Percentiles rank a stretch among this genome's conserved stretches.
Conservation (phyloP, 2,797 vertebrate genomes). For the Onychomys arenicola region DNA sequence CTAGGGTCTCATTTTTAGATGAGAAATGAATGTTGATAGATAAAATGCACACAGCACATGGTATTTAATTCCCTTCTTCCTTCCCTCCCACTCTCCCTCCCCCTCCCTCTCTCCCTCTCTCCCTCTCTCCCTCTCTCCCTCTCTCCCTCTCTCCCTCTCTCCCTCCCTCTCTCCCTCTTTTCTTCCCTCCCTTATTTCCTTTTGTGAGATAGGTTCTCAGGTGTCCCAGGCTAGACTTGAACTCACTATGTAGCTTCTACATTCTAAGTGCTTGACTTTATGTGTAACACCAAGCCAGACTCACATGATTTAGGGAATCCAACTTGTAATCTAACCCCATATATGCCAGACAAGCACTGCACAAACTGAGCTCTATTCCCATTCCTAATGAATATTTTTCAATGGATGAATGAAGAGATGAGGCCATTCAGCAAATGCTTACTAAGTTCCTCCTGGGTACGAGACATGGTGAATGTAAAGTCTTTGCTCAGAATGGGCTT, state of each 20-base stretch:
- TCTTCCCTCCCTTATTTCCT: neutral
- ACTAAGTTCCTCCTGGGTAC: neutral
- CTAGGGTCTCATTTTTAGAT: neutral
- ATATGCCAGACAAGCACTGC: neutral
- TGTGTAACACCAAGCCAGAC: neutral
- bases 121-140: no score
- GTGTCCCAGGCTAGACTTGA: neutral
- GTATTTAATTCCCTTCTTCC: neutral
- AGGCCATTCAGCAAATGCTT: neutral
- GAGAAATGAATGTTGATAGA: neutral
- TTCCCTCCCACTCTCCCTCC: no score
- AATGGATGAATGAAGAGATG: neutral
- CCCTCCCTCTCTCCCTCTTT: no score
- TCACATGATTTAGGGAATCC: neutral
- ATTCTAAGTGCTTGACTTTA: neutral
- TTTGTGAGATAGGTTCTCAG: neutral
- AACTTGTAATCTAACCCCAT: neutral
- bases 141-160: rapidly evolving
- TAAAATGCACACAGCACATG: neutral
- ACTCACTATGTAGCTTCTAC: neutral
- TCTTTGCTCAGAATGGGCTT: neutral
- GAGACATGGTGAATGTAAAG: neutral
- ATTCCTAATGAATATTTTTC: neutral
- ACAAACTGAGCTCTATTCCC: neutral
- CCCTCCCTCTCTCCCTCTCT: no score